phyloP scores from a whole-genome alignment of 2,113 vertebrate genomes.

The Bambusicola thoracicus region DNA sequence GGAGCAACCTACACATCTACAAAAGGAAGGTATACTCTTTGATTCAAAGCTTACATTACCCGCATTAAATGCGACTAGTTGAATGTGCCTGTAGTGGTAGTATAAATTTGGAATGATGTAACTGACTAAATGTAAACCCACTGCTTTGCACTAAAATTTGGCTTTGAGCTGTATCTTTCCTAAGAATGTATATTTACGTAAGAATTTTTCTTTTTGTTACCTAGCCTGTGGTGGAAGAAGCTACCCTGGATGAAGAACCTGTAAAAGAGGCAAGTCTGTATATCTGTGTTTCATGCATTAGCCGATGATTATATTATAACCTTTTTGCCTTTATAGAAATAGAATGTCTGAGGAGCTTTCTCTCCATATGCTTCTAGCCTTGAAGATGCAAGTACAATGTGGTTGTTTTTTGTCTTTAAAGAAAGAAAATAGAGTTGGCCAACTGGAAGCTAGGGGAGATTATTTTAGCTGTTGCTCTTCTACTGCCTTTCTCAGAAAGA shows the following conservation, averaged over 20 bases:
- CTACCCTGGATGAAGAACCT: slow-evolving; percentile 52
- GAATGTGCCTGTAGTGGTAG: not conserved
- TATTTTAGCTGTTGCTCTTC: not conserved
- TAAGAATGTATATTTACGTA: not conserved
- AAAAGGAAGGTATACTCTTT: not conserved
- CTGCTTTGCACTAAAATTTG: not conserved
- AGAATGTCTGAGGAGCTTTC: not conserved
- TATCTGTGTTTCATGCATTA: not conserved
- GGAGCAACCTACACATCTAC: not conserved
- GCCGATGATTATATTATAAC: no score
- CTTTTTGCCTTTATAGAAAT: not conserved
- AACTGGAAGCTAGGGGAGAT: not conserved
- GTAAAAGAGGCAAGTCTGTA: slow-evolving; percentile 52
- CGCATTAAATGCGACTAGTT: not conserved
- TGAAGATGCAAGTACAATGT: not conserved
- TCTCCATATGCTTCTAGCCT: not conserved
- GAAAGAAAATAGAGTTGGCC: not conserved
- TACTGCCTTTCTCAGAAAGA: not conserved
- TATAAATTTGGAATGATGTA: not conserved
- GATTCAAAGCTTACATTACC: not conserved
- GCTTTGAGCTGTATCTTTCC: not conserved
- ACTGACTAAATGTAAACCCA: not conserved
- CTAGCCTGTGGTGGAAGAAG: slow-evolving; percentile 74
- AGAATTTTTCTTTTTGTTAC: not conserved
- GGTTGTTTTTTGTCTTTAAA: not conserved